These are phyloP conservation scores for Sceloporus undulatus DNA, from an alignment of 2,113 vertebrate genomes.

Conservation along the genomic window DNA sequence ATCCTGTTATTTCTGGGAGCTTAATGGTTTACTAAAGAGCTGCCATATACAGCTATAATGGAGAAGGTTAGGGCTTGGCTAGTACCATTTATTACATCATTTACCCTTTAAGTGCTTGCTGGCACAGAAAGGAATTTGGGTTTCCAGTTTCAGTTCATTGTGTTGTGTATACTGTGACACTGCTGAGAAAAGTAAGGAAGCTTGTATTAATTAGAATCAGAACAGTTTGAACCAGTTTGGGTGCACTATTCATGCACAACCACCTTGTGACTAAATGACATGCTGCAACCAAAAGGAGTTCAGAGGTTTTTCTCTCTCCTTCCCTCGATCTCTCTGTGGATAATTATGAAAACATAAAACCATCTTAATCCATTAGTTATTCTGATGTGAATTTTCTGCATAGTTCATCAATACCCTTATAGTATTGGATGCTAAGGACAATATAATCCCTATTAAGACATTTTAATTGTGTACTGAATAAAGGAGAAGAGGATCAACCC, in stretches of 20 bases:
- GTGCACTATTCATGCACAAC: not conserved
- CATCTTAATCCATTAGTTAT: not conserved
- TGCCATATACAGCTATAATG: not conserved
- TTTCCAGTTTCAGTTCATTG: not conserved
- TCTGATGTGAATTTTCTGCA: not conserved
- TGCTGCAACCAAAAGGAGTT: not conserved
- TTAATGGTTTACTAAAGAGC: conserved; percentile 5
- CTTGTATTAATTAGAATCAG: not conserved
- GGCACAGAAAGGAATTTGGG: not conserved
- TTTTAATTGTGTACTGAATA: too few species aligned
- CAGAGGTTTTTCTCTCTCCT: too few species aligned
- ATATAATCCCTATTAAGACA: not conserved
- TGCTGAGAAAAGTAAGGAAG: not conserved
- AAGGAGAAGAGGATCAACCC: too few species aligned
- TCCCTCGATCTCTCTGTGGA: too few species aligned
- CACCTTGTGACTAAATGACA: not conserved
- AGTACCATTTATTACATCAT: conserved; percentile 17
- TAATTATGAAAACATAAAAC: not conserved
- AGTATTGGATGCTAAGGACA: not conserved
- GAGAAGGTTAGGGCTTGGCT: not conserved
- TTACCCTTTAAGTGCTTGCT: conserved; percentile 20
- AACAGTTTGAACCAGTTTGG: not conserved
- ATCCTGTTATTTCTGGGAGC: conserved; percentile 6
- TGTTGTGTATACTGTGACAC: not conserved
- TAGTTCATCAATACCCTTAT: not conserved